Evolutionary conservation across 2,888 invertebrate genomes (phyloP).

Genomic region (Falcaria lacertinaria): DNA sequence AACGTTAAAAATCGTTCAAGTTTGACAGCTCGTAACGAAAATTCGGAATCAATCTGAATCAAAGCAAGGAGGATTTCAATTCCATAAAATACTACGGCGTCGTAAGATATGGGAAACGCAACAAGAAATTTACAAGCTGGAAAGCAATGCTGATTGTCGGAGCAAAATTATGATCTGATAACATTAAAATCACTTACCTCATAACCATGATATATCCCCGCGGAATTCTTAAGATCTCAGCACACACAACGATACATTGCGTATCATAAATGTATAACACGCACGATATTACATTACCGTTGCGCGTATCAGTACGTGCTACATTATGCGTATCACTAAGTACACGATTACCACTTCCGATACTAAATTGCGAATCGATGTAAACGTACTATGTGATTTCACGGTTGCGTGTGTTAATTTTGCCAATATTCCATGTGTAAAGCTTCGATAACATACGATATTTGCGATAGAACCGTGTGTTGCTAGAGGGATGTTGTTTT

Average conservation of each 20-base stretch:
- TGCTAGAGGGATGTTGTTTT: not conserved
- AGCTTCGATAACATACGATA: conserved; percentile 5
- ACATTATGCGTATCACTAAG: conserved; percentile 26
- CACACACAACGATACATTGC: not conserved
- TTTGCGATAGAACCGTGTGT: not conserved
- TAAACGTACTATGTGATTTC: conserved; percentile 46
- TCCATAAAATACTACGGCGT: no score
- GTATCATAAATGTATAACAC: conserved; percentile 5
- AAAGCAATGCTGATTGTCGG: no score
- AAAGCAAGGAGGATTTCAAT: no score
- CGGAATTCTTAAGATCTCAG: not conserved
- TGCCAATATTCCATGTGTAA: conserved; percentile 33
- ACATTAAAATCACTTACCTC: no score
- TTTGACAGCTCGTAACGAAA: no score
- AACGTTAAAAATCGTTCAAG: no score
- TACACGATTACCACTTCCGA: conserved; percentile 31
- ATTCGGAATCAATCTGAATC: no score
- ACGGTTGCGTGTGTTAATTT: conserved; percentile 49
- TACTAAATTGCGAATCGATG: conserved; percentile 51
- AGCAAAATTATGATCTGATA: no score
- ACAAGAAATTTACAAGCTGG: no score
- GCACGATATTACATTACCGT: conserved; percentile 23
- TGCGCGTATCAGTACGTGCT: conserved; percentile 13
- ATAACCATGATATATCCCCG: no score
- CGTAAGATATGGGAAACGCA: no score